Percentiles rank a stretch among this genome's conserved stretches.
Evolutionary conservation across 2,113 vertebrate genomes (phyloP).

Genomic region (Anoura caudifer): DNA sequence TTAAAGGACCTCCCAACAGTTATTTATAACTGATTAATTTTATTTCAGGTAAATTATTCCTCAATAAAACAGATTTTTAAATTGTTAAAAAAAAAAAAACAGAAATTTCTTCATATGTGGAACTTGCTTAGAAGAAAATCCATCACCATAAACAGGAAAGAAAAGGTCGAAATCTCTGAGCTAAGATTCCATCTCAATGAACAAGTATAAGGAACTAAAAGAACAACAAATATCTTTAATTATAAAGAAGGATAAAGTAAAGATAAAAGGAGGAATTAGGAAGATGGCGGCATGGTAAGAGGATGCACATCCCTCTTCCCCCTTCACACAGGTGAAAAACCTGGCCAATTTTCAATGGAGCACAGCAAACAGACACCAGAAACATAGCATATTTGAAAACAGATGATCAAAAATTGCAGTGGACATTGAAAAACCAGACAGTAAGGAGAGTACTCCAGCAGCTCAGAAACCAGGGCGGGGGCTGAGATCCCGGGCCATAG

Average conservation of each 20-base stretch:
- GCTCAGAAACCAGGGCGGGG: no score
- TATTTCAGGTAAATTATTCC: neutral
- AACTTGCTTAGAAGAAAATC: neutral
- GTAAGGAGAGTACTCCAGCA: no score
- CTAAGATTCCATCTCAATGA: neutral
- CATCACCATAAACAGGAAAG: neutral
- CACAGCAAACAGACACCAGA: no score
- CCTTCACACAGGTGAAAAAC: no score
- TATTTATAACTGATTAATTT: neutral
- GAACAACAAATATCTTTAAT: neutral
- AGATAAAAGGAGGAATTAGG: no score
- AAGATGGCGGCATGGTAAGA: no score
- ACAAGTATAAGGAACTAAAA: neutral
- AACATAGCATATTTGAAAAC: no score
- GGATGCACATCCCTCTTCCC: no score
- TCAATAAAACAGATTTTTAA: neutral
- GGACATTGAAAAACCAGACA: no score
- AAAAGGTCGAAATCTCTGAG: neutral
- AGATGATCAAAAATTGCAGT: no score
- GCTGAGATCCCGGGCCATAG: no score
- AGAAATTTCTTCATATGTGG: neutral
- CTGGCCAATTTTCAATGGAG: no score
- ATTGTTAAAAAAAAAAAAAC: neutral
- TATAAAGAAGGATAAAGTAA: neutral
- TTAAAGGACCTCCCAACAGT: neutral